Conservation (phyloP, 1,140 invertebrate species). For the Aleiodes sp. region DNA sequence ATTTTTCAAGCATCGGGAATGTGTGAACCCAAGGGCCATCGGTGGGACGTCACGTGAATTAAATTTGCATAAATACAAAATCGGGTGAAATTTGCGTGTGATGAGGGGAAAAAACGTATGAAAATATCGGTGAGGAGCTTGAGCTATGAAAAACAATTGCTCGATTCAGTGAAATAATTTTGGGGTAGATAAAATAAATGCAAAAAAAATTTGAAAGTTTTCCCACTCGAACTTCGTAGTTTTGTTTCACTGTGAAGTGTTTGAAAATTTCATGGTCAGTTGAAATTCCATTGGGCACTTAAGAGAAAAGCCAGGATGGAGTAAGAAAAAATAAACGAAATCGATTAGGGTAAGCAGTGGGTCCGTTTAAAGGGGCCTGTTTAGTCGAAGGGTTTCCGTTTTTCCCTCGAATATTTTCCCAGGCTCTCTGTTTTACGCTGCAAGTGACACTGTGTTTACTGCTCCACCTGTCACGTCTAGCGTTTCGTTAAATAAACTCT, state of each 20-base stretch:
- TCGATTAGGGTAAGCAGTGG: conserved; percentile 2
- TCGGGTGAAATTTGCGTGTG: background rate
- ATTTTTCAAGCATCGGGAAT: background rate
- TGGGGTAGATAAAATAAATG: too few species aligned
- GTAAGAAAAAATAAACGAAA: conserved; percentile 4
- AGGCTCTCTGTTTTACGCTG: background rate
- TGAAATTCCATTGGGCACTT: background rate
- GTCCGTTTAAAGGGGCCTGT: background rate
- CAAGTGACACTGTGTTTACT: conserved; percentile 11
- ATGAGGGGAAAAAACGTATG: background rate
- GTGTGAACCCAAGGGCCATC: background rate
- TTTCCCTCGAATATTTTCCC: conserved; percentile 2
- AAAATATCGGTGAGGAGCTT: background rate
- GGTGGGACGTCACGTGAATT: background rate
- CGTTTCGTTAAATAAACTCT: background rate
- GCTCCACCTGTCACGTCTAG: background rate
- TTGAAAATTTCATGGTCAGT: background rate
- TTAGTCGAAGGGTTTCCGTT: conserved; percentile 3
- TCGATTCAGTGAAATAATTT: too few species aligned
- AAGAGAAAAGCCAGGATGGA: background rate
- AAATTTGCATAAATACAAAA: conserved; percentile 14
- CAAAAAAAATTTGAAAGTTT: background rate
- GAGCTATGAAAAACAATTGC: too few species aligned
- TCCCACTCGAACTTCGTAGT: background rate
- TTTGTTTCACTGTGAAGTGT: background rate